phyloP scores from a whole-genome alignment of 2,797 vertebrate genomes.

The Cossypha caffra region DNA sequence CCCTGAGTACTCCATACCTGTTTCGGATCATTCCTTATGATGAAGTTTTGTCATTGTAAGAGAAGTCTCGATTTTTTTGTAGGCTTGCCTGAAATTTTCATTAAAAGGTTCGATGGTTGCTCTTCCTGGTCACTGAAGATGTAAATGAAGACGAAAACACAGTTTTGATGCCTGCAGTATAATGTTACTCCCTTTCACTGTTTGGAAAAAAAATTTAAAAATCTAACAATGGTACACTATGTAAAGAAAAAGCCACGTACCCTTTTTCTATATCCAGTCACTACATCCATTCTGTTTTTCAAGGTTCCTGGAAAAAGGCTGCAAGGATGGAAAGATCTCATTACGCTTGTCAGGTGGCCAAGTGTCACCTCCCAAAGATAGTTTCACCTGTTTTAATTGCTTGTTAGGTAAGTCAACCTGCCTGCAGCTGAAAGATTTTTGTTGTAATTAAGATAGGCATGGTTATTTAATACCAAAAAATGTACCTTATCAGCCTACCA shows the following conservation, averaged over 20 bases:
- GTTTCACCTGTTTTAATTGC: conserved; percentile 32
- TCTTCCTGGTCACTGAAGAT: not conserved
- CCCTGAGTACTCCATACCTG: fast-evolving
- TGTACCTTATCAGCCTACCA: not conserved
- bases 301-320: not conserved
- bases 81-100: not conserved
- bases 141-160: not conserved
- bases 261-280: not conserved
- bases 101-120: not conserved
- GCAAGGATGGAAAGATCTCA: not conserved
- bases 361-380: not conserved
- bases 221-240: fast-evolving
- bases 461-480: conserved; percentile 13
- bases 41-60: not conserved
- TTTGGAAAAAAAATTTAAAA: not conserved
- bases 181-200: fast-evolving
- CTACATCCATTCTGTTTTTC: not conserved
- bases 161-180: not conserved
- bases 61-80: not conserved
- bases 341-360: not conserved
- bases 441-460: not conserved
- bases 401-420: conserved; percentile 13
- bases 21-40: not conserved
- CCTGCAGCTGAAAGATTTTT: not conserved
- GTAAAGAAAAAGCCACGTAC: not conserved